These are phyloP conservation scores for Hyles vespertilio DNA, from an alignment of 1,140 invertebrate species.

Conservation along the genomic window DNA sequence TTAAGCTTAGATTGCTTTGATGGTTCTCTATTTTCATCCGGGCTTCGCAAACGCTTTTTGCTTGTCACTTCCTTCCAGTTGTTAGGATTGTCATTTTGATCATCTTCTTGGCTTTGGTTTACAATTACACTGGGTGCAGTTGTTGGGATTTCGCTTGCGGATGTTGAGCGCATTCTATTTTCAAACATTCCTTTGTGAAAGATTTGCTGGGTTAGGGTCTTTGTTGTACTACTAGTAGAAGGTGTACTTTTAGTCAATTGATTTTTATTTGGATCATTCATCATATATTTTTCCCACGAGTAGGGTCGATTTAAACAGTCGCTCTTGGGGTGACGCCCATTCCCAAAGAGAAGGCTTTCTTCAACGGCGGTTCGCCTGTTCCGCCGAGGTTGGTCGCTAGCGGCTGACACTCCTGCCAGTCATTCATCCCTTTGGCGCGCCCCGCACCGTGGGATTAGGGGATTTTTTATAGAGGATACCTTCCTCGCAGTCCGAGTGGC, in stretches of 20 bases:
- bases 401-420: too few relatives aligned
- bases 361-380: neutral
- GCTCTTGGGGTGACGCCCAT: too few relatives aligned
- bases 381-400: too few relatives aligned
- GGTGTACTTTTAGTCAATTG: too few relatives aligned
- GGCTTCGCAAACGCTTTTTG: constrained; percentile 3
- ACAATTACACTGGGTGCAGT: neutral
- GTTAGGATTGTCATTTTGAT: neutral
- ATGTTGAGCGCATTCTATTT: neutral
- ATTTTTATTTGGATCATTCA: too few relatives aligned
- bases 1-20: constrained; percentile 10
- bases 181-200: constrained; percentile 11
- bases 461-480: too few relatives aligned
- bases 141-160: neutral
- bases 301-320: too few relatives aligned
- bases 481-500: too few relatives aligned
- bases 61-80: constrained; percentile 2
- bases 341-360: too few relatives aligned
- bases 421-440: constrained; percentile 9
- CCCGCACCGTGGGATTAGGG: neutral
- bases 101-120: too few relatives aligned
- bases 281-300: too few relatives aligned
- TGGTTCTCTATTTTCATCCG: constrained; percentile 1
- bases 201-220: constrained; percentile 1
- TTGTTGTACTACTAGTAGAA: neutral